Evolutionary conservation across 2,113 vertebrate genomes (phyloP).

Genomic region (Chaetodon trifascialis): DNA sequence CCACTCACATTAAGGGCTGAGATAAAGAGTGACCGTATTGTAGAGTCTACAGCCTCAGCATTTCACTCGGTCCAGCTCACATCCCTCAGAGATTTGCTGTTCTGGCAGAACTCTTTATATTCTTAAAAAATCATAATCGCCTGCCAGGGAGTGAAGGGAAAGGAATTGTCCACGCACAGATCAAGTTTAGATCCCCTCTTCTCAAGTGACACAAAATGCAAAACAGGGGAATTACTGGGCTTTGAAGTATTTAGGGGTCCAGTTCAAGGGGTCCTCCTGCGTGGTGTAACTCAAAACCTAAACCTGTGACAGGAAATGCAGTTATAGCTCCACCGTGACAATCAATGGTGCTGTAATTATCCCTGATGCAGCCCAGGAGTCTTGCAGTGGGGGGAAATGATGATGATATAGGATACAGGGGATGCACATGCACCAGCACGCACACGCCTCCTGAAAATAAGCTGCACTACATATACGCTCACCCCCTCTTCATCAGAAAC

Average conservation of each 20-base stretch:
- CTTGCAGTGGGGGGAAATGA: conserved; percentile 9
- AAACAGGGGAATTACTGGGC: conserved; percentile 36
- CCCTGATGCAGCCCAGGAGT: conserved; percentile 52
- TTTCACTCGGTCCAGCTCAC: conserved; percentile 31
- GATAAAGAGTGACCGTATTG: conserved; percentile 24
- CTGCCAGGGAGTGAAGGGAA: conserved; percentile 29
- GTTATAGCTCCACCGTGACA: conserved; percentile 58
- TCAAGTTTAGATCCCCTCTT: conserved; percentile 37
- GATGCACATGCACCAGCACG: not conserved
- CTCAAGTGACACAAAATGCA: conserved; percentile 46
- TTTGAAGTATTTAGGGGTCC: conserved; percentile 29
- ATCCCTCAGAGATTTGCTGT: conserved; percentile 18
- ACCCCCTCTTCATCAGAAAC: conserved; percentile 7
- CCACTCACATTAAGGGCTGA: conserved; percentile 18
- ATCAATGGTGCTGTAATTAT: conserved; percentile 64
- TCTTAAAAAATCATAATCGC: conserved; percentile 7
- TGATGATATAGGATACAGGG: conserved; percentile 51
- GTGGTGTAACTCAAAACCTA: conserved; percentile 61
- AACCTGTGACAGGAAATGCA: conserved; percentile 60
- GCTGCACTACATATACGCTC: not conserved
- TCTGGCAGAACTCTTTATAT: conserved; percentile 34
- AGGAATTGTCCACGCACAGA: conserved; percentile 38
- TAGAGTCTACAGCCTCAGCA: conserved; percentile 49
- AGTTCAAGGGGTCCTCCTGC: conserved; percentile 47
- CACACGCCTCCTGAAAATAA: conserved; percentile 31